Percentiles rank a stretch among this genome's conserved stretches.
phyloP scores from a whole-genome alignment of 2,888 invertebrate genomes.

The Pyrrhosoma nymphula region DNA sequence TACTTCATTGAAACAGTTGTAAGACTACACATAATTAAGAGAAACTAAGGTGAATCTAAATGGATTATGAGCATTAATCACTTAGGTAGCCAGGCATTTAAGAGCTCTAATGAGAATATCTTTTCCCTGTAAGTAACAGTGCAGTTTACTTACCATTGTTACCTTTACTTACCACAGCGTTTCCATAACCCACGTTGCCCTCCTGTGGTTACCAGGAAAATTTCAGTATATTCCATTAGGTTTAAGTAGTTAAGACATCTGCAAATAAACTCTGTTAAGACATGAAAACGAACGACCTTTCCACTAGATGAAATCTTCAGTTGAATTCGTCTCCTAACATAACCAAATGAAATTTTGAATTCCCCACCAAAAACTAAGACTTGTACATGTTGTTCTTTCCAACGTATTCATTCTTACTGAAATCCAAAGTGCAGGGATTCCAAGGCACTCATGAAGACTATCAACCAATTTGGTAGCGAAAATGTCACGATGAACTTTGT shows the following conservation, averaged over 20 bases:
- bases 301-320: neutral
- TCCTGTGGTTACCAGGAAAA: neutral
- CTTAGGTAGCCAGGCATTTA: neutral
- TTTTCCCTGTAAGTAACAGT: neutral
- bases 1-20: too few species aligned
- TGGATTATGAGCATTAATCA: too few species aligned
- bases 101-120: neutral
- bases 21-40: too few species aligned
- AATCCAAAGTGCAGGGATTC: neutral
- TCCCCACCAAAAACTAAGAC: constrained; percentile 19
- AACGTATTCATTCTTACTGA: constrained; percentile 66
- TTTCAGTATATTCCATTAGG: neutral
- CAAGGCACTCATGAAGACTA: constrained; percentile 15
- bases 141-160: neutral
- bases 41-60: neutral
- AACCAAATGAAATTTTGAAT: constrained; percentile 55
- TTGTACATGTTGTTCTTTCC: constrained; percentile 19
- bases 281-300: constrained; percentile 46
- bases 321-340: constrained; percentile 40
- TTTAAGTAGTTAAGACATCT: neutral
- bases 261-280: constrained; percentile 38
- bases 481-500: neutral
- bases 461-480: neutral
- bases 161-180: constrained; percentile 40
- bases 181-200: neutral